phyloP scores from a whole-genome alignment of 2,888 invertebrate species.

The Platerodrilus igneus region DNA sequence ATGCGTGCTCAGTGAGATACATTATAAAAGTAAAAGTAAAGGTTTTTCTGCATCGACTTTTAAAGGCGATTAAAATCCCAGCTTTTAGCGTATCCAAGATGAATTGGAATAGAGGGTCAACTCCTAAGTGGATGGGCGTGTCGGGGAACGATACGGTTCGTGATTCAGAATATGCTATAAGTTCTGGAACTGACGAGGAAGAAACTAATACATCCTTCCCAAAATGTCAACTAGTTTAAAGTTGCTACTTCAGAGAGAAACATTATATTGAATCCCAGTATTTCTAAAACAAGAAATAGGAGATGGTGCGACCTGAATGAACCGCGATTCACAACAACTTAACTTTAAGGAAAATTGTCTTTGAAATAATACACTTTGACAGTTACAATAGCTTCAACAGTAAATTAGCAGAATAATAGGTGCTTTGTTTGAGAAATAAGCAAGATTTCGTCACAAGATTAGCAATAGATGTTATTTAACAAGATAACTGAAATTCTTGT shows the following conservation, averaged over 20 bases:
- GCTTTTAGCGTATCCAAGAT: constrained; percentile 18
- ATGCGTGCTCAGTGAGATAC: too few species aligned
- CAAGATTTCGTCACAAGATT: too few species aligned
- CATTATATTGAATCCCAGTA: constrained; percentile 15
- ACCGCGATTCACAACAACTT: constrained; percentile 16
- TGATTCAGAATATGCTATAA: constrained; percentile 25
- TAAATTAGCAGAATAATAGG: too few species aligned
- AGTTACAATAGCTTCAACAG: too few species aligned
- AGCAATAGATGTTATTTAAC: too few species aligned
- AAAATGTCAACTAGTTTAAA: constrained; percentile 24
- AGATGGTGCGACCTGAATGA: constrained; percentile 8
- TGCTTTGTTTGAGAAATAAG: too few species aligned
- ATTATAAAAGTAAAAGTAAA: too few species aligned
- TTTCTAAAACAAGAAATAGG: constrained; percentile 18
- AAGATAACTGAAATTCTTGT: too few species aligned
- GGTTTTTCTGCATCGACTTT: too few species aligned
- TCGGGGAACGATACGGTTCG: constrained; percentile 21
- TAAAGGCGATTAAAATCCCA: constrained; percentile 16
- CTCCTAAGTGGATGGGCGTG: constrained; percentile 24
- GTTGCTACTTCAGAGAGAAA: constrained; percentile 20
- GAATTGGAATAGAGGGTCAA: constrained; percentile 23
- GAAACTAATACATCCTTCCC: constrained; percentile 24
- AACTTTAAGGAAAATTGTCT: constrained; percentile 15
- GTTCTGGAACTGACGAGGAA: constrained; percentile 23
- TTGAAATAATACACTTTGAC: constrained; percentile 3